Conservation (phyloP, 2,113 vertebrate species). For the Orthonyx spaldingii region DNA sequence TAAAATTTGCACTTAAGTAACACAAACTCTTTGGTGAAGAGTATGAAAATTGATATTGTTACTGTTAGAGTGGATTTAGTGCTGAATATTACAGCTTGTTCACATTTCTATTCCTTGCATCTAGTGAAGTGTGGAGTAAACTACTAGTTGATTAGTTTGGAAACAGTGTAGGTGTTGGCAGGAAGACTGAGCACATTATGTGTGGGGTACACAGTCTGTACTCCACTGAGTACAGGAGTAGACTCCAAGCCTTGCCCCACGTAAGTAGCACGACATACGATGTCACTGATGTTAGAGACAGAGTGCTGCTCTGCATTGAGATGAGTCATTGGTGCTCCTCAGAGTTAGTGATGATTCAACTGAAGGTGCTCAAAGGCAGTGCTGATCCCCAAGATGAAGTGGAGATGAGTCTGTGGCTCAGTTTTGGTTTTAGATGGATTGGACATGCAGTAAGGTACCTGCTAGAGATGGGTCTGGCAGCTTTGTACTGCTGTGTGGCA, state of each 20-base stretch:
- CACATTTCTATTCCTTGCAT: neutral
- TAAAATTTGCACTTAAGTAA: neutral
- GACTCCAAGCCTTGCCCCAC: neutral
- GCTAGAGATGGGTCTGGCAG: neutral
- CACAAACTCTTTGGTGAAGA: neutral
- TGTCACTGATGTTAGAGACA: neutral
- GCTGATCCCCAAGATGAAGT: neutral
- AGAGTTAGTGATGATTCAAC: neutral
- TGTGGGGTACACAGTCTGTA: neutral
- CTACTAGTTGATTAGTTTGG: neutral
- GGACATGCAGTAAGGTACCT: neutral
- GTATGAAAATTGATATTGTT: neutral
- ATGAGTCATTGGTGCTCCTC: neutral
- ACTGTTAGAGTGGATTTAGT: neutral
- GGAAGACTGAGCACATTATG: neutral
- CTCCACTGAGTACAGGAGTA: neutral
- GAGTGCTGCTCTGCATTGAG: neutral
- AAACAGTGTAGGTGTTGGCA: neutral
- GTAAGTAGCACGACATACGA: accelerated
- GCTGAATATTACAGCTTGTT: neutral
- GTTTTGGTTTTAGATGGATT: neutral
- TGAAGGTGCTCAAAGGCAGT: neutral
- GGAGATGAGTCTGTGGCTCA: neutral
- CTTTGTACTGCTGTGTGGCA: neutral
- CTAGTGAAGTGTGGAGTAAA: neutral